Evolutionary conservation across 2,113 vertebrate species (phyloP), one percentile per base, ranked within the genome.

Genomic region (Peucedramus taeniatus): DNA sequence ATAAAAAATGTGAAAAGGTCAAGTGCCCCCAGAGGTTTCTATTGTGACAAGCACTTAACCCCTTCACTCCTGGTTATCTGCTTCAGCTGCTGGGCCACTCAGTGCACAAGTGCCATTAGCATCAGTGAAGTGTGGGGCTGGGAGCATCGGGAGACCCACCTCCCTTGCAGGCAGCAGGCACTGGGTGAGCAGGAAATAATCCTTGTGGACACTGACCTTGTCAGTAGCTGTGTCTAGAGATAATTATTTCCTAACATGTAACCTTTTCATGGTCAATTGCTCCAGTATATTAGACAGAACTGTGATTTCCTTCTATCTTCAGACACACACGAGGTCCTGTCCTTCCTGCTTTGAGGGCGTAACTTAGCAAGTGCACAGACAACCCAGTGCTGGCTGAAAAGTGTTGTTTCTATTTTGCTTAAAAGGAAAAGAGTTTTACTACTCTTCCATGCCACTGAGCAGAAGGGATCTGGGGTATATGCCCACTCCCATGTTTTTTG

Each of bases 41-140:
- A 96, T 97, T 97, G 97, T 97, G 96, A 95, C 95, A 96, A 91
- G 95, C 97, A 97, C 95, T 97, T 97, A 97, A 97, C 97, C 96
- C 96, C 91, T 95, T 97, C 94, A 82, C 95, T 96, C 91, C 95
- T 95, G 93, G 91, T 97, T 97, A 96, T 96, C 96, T 96, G 95
- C 94, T 95, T 97, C 92, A 95, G 91, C 96, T 97, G 96, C 93
- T 93, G 77, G 90, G 88, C 92, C 76, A 78, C 91, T 94, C 49
- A 16, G 79, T 94, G 91, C 84, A 93, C 86, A 93, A 97, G 91
- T 90, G 78, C 90, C 86, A 91, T 93, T 96, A 93, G 79, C 91
- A 90, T 95, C 77, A 50, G 64, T 75, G 90, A 63, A 90, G 90
- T 83, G 94, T 39, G 69, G 70, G 31, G 11, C 45, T 65, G 91